Evolutionary conservation across 2,888 invertebrate species (phyloP).

Genomic region (Pristionchus fissidentatus): DNA sequence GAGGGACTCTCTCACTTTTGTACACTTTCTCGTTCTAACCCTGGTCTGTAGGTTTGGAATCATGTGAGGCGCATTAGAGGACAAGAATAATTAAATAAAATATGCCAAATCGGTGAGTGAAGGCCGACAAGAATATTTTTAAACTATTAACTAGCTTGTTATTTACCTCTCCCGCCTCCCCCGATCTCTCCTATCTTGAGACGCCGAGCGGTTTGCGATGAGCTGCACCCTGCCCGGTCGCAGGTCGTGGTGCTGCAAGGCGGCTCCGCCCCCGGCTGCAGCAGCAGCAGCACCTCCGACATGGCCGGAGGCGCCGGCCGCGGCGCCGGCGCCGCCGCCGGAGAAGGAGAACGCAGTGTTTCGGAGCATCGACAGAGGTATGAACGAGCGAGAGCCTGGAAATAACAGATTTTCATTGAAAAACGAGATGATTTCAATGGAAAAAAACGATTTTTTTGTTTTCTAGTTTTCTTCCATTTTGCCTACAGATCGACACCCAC

Average conservation of each 20-base stretch:
- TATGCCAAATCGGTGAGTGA: too few relatives aligned
- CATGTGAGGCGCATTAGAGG: too few relatives aligned
- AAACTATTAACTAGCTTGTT: not conserved
- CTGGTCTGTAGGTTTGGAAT: too few relatives aligned
- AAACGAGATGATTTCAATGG: not conserved
- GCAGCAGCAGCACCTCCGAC: not conserved
- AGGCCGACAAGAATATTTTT: too few relatives aligned
- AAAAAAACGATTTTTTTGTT: too few relatives aligned
- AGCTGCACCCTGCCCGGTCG: slow-evolving; percentile 41
- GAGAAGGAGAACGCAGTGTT: slow-evolving; percentile 41
- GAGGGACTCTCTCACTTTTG: too few relatives aligned
- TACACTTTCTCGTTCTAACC: too few relatives aligned
- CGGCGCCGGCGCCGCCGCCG: not conserved
- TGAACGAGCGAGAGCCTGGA: slow-evolving; percentile 1
- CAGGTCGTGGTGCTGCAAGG: slow-evolving; percentile 25
- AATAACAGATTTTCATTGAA: not conserved
- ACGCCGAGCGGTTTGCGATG: slow-evolving; percentile 50
- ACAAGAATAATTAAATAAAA: too few relatives aligned
- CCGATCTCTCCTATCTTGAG: slow-evolving; percentile 48
- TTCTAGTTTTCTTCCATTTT: too few relatives aligned
- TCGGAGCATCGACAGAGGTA: slow-evolving; percentile 24
- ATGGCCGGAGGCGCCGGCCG: not conserved
- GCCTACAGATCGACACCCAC: not conserved
- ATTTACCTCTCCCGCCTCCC: slow-evolving; percentile 28
- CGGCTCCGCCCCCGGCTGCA: not conserved